phyloP scores from a whole-genome alignment of 1,140 invertebrate genomes.

The Dendroctonus ponderosae region DNA sequence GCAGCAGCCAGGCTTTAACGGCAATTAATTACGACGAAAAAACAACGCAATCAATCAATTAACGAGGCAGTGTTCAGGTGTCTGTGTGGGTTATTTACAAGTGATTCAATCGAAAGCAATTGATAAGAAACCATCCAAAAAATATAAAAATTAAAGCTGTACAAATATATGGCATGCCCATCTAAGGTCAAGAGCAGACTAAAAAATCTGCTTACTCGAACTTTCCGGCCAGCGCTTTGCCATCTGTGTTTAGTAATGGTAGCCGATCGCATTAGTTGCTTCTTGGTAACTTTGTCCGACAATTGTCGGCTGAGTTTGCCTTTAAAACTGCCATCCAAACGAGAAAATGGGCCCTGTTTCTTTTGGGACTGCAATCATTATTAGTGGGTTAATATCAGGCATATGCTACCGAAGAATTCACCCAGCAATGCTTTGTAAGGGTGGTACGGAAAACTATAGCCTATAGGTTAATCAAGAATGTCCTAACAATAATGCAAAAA shows the following conservation, averaged over 20 bases:
- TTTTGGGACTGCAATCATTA: conserved; percentile 48
- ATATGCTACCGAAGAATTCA: too few species aligned
- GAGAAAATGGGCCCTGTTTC: conserved; percentile 58
- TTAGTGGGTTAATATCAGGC: too few species aligned
- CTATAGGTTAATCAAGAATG: too few species aligned
- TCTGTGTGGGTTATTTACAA: neutral
- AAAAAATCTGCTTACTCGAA: conserved; percentile 58
- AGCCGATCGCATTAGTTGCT: conserved; percentile 43
- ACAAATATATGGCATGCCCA: too few species aligned
- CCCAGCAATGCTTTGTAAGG: too few species aligned
- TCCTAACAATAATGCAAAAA: too few species aligned
- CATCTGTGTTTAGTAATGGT: conserved; percentile 50
- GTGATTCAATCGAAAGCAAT: too few species aligned
- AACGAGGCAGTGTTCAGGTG: neutral
- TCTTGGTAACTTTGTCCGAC: conserved; percentile 50
- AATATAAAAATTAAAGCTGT: too few species aligned
- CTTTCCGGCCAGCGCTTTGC: conserved; percentile 64
- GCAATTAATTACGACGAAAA: conserved; percentile 51
- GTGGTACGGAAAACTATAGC: too few species aligned
- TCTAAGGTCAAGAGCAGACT: neutral
- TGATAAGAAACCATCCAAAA: too few species aligned
- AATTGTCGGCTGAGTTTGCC: conserved; percentile 57
- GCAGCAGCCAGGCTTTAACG: conserved; percentile 30
- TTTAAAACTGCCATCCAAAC: conserved; percentile 59
- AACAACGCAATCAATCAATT: conserved; percentile 49